Conservation (phyloP, 2,113 vertebrate species). For the Triplophysa dalaica region DNA sequence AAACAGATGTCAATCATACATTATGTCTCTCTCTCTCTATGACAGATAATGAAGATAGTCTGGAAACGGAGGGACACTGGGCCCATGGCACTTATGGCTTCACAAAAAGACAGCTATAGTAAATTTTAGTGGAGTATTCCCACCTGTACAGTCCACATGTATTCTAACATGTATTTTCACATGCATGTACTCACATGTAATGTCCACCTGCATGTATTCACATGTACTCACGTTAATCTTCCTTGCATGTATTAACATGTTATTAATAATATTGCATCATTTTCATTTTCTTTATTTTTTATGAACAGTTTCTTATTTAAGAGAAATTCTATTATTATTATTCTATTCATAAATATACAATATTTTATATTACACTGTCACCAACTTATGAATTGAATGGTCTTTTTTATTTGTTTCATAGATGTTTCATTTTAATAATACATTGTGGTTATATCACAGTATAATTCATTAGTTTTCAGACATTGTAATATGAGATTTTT, state of each 20-base stretch:
- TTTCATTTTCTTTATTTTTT: background rate
- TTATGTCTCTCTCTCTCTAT: slow-evolving; percentile 4
- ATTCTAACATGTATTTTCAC: slow-evolving; percentile 6
- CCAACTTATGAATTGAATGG: no score
- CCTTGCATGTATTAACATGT: slow-evolving; percentile 20
- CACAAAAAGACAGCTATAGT: slow-evolving; percentile 46
- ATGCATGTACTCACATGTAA: slow-evolving; percentile 9
- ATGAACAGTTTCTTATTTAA: background rate
- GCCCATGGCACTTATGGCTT: slow-evolving; percentile 24
- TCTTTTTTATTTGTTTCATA: no score
- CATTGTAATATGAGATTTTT: no score
- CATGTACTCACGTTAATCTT: background rate
- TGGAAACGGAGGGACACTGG: slow-evolving; percentile 7
- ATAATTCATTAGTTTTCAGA: no score
- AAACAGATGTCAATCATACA: background rate
- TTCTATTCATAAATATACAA: background rate
- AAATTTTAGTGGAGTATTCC: slow-evolving; percentile 38
- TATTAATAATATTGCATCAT: background rate
- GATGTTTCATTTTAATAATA: no score
- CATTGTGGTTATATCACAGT: no score
- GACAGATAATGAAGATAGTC: slow-evolving; percentile 42
- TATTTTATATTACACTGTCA: no score
- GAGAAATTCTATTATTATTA: background rate
- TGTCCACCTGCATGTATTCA: slow-evolving; percentile 4
- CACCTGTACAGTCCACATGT: slow-evolving; percentile 12